Conservation (phyloP, 2,888 invertebrate species). For the Athalia cordata region DNA sequence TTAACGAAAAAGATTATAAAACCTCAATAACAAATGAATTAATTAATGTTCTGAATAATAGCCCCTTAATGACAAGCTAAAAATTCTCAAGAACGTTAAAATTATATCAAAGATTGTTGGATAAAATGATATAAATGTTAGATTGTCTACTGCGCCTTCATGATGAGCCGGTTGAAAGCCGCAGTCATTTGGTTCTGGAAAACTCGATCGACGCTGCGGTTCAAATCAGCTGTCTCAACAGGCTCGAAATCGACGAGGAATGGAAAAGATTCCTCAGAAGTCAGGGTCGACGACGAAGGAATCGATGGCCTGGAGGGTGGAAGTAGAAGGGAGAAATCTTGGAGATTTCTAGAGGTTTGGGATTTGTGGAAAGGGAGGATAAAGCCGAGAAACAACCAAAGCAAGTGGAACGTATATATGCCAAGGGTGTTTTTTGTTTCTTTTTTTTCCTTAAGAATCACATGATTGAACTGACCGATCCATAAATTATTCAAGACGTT, state of each 20-base stretch:
- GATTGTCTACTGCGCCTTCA: background rate
- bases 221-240: background rate
- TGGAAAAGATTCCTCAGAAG: constrained; percentile 6
- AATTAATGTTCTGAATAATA: too few species aligned
- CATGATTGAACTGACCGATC: too few species aligned
- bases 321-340: background rate
- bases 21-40: too few species aligned
- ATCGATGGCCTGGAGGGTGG: background rate
- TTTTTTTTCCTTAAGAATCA: too few species aligned
- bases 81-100: too few species aligned
- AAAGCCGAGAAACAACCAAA: constrained; percentile 7
- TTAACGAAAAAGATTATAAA: too few species aligned
- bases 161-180: constrained; percentile 35
- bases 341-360: constrained; percentile 11
- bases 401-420: background rate
- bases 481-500: too few species aligned
- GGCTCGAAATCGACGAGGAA: background rate
- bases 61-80: too few species aligned
- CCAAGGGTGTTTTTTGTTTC: background rate
- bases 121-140: background rate
- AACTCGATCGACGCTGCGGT: constrained; percentile 6
- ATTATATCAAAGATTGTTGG: background rate
- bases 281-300: background rate
- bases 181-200: constrained; percentile 33
- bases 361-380: background rate